A percentile compares a stretch with the other conserved stretches of the same genome.
These are phyloP conservation scores for Spicauda simplicius DNA, from an alignment of 2,888 invertebrate species.

Conservation along the genomic window DNA sequence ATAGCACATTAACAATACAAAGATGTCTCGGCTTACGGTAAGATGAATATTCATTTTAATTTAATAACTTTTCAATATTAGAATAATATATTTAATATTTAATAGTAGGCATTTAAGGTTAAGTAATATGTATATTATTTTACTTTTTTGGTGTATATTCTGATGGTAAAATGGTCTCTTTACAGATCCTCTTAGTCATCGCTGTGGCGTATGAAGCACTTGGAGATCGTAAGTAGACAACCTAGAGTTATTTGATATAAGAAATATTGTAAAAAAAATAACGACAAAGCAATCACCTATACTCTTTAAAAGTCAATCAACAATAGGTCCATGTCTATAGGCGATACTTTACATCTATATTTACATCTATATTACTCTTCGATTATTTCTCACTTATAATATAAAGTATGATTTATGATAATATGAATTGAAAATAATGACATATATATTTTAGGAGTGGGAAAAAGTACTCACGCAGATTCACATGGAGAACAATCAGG, in stretches of 20 bases:
- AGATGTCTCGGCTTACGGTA: conserved; percentile 80
- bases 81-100: not conserved
- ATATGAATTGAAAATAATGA: not conserved
- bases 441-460: conserved; percentile 42
- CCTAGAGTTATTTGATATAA: too few relatives aligned
- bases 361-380: too few relatives aligned
- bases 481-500: conserved; percentile 60
- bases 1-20: conserved; percentile 50
- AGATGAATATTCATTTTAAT: conserved; percentile 38
- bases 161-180: conserved; percentile 42
- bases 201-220: conserved; percentile 72
- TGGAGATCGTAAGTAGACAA: conserved; percentile 63
- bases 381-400: too few relatives aligned
- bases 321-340: too few relatives aligned
- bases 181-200: conserved; percentile 76
- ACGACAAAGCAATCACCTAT: too few relatives aligned
- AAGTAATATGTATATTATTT: not conserved
- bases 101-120: not conserved
- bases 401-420: too few relatives aligned
- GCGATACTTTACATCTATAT: too few relatives aligned
- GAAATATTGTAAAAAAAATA: too few relatives aligned
- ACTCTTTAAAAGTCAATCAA: too few relatives aligned
- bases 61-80: not conserved
- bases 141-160: not conserved
- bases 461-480: conserved; percentile 53